Evolutionary conservation across 1,140 invertebrate species (phyloP).

Genomic region (Drosophila varians): DNA sequence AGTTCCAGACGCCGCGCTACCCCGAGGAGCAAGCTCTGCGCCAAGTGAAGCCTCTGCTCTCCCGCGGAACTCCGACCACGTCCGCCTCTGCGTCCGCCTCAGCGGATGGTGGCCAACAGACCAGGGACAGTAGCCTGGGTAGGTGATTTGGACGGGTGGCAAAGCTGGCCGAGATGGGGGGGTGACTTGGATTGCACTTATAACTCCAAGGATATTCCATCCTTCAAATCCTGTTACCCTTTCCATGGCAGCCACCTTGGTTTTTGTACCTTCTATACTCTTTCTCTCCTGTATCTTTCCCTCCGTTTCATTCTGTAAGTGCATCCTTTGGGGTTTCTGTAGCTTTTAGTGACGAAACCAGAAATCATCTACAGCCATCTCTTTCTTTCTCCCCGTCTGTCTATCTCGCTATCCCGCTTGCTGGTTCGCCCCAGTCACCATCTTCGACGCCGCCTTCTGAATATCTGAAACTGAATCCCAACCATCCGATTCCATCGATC

Average conservation of each 20-base stretch:
- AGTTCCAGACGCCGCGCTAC: constrained; percentile 83
- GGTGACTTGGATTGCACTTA: neutral
- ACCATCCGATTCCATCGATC: constrained; percentile 27
- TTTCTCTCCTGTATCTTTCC: constrained; percentile 17
- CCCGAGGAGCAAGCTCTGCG: constrained; percentile 79
- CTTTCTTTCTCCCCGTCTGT: constrained; percentile 33
- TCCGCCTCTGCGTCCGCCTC: constrained; percentile 9
- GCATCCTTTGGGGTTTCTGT: constrained; percentile 35
- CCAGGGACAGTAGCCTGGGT: constrained; percentile 82
- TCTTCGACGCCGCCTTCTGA: constrained; percentile 73
- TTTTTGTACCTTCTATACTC: constrained; percentile 1
- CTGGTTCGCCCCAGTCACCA: constrained; percentile 48
- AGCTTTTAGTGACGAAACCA: constrained; percentile 30
- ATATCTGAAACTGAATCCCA: constrained; percentile 7
- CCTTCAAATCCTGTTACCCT: neutral
- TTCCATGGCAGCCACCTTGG: constrained; percentile 34
- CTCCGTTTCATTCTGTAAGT: constrained; percentile 30
- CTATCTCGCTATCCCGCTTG: constrained; percentile 29
- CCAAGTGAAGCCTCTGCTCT: constrained; percentile 72
- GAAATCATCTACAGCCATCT: constrained; percentile 44
- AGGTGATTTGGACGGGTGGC: constrained; percentile 23
- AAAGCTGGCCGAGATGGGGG: neutral
- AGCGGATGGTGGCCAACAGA: constrained; percentile 62
- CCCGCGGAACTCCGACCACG: constrained; percentile 38
- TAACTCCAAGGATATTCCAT: no score